Conservation (phyloP, 2,113 vertebrate genomes). For the Peromyscus polionotus region DNA sequence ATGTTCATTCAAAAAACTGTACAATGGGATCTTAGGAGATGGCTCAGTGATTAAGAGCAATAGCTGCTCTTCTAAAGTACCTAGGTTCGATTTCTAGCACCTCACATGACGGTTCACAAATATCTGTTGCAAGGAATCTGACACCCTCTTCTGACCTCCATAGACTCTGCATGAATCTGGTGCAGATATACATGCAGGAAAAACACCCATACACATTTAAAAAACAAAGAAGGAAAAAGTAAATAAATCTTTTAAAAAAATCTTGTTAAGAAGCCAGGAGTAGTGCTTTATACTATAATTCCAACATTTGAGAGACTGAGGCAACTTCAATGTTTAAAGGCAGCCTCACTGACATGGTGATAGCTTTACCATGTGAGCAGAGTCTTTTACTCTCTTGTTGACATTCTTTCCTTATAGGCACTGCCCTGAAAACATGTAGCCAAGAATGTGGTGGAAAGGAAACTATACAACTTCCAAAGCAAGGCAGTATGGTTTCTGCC, state of each 20-base stretch:
- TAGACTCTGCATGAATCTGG: neutral
- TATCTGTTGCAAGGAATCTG: neutral
- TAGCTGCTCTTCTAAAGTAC: neutral
- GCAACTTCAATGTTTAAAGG: neutral
- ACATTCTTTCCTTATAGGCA: neutral
- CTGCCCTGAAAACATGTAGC: neutral
- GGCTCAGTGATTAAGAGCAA: neutral
- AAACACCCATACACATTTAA: neutral
- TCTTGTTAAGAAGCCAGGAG: neutral
- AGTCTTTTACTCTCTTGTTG: neutral
- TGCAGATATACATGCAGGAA: neutral
- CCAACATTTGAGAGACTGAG: neutral
- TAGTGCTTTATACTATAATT: neutral
- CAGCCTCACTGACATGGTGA: neutral
- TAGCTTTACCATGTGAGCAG: neutral
- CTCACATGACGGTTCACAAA: neutral
- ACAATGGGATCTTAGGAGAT: neutral
- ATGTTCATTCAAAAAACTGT: neutral
- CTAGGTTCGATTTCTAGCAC: neutral
- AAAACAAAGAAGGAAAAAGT: neutral
- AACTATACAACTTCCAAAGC: neutral
- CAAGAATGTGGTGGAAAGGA: fast-evolving
- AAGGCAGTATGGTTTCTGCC: neutral
- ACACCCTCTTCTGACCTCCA: neutral
- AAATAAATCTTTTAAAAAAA: neutral